Evolutionary conservation across 2,113 vertebrate species (phyloP), one percentile per base, ranked within the genome.

Genomic region (Callipepla squamata): DNA sequence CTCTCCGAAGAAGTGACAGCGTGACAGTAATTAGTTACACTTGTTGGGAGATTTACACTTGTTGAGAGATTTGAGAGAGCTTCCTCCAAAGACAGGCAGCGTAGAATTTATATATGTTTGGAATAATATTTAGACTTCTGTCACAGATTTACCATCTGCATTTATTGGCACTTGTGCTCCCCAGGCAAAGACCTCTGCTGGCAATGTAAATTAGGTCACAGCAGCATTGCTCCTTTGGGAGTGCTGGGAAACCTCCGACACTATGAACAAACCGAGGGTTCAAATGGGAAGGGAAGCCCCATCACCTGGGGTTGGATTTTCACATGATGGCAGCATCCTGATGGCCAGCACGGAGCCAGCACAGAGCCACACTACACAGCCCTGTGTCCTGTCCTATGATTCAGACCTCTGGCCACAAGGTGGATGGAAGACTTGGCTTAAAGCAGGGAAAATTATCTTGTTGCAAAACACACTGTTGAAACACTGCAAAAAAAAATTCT

Each of bases 91-190:
- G 79, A 75, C 55, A 77, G 57, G 47, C 47, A 2, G 0, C 40
- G 61, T 63, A 65, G 69, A 87, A 85, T 92, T 87, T 80, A 75
- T 80, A 70, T 44, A 12, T 9, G 30, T 80, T 89, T 88, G 69
- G 72, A 70, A 85, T 89, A 96, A 96, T 92, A 96, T 94, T 95
- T 92, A 88, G 90, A 93, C 85, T 96, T 70, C 61, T 88, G 44
- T 87, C 51, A 61, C 7, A 77, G 73, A 57, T 95, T 75, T 91
- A 45, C 94, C 90, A 85, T 92, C 94, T 90, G 85, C 57, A 78
- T 53, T 77, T 57, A 11, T 38, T 74, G 91, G 87, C 89, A 94
- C 5, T n/a, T n/a, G 7, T 2, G 22, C 4, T 70, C 38, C 76
- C 51, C 15, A 18, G 89, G 78, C 76, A 74, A 62, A 85, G 65